Percentiles rank a stretch among this genome's conserved stretches.
Evolutionary conservation across 2,888 invertebrate genomes (phyloP).

Genomic region (Lumbricus terrestris): DNA sequence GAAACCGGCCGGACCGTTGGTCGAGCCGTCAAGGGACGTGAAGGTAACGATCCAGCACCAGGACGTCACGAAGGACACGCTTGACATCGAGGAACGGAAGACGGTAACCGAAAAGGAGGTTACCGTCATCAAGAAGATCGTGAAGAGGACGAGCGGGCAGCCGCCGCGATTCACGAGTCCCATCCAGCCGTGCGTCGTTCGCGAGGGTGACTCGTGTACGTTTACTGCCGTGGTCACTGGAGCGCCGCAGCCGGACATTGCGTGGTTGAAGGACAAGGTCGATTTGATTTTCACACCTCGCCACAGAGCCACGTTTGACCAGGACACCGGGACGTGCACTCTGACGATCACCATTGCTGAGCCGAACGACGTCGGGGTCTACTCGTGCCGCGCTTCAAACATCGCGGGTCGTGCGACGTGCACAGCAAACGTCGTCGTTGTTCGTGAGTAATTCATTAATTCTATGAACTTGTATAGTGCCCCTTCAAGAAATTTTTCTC

Average conservation of each 20-base stretch:
- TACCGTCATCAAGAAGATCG: conserved; percentile 39
- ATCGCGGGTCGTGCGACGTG: conserved; percentile 81
- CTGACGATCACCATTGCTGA: conserved; percentile 78
- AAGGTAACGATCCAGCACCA: conserved; percentile 20
- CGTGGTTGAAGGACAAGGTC: conserved; percentile 70
- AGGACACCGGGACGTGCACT: conserved; percentile 68
- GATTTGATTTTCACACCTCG: conserved; percentile 30
- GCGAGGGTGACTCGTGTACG: conserved; percentile 70
- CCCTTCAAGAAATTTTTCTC: too few species aligned
- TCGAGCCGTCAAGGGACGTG: conserved; percentile 17
- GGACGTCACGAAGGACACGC: conserved; percentile 21
- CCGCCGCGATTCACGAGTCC: conserved; percentile 41
- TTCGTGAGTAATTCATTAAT: conserved; percentile 58
- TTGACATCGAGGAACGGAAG: conserved; percentile 23
- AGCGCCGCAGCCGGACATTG: conserved; percentile 70
- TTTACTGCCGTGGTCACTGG: conserved; percentile 77
- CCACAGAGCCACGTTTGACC: conserved; percentile 30
- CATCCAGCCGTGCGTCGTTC: conserved; percentile 47
- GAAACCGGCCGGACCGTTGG: conserved; percentile 19
- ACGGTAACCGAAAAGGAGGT: conserved; percentile 31
- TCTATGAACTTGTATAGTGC: too few species aligned
- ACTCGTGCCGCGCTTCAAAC: conserved; percentile 89
- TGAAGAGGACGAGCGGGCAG: conserved; percentile 41
- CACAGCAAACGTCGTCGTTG: conserved; percentile 71
- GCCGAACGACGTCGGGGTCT: conserved; percentile 77